Evolutionary conservation across 2,797 vertebrate genomes (phyloP).

Genomic region (Cuculus canorus): DNA sequence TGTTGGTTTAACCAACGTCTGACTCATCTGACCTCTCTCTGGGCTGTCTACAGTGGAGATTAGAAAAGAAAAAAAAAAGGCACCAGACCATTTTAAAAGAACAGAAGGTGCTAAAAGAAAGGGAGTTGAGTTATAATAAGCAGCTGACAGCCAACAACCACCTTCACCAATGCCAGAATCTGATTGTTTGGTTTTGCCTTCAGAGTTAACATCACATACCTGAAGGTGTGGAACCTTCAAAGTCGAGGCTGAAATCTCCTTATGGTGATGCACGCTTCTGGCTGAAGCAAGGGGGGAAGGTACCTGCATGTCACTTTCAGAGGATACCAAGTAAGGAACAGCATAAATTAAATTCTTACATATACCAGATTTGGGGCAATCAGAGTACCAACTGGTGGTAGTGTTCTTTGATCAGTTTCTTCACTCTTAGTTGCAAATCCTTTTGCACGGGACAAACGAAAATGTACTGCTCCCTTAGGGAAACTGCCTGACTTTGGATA

Average conservation of each 20-base stretch:
- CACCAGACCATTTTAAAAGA: background rate
- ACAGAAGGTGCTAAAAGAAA: background rate
- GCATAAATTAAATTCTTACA: background rate
- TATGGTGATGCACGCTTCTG: background rate
- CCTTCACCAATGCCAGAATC: background rate
- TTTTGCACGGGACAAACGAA: background rate
- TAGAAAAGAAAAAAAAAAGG: background rate
- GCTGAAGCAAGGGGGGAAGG: background rate
- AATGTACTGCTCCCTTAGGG: background rate
- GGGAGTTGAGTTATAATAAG: background rate
- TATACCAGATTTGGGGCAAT: background rate
- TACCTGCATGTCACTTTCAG: background rate
- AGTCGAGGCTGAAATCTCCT: background rate
- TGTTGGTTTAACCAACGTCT: constrained; percentile 26
- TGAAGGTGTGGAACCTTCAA: background rate
- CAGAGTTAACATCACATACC: background rate
- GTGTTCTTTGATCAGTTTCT: background rate
- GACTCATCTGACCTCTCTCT: constrained; percentile 20
- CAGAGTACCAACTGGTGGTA: background rate
- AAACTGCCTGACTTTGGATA: background rate
- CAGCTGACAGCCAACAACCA: background rate
- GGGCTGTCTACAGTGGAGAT: background rate
- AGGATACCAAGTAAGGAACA: background rate
- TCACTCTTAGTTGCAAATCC: background rate
- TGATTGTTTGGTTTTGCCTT: background rate